A percentile compares a stretch with the other conserved stretches of the same genome.
Evolutionary conservation across 2,888 invertebrate genomes (phyloP).

Genomic region (Pediacus dermestoides): DNA sequence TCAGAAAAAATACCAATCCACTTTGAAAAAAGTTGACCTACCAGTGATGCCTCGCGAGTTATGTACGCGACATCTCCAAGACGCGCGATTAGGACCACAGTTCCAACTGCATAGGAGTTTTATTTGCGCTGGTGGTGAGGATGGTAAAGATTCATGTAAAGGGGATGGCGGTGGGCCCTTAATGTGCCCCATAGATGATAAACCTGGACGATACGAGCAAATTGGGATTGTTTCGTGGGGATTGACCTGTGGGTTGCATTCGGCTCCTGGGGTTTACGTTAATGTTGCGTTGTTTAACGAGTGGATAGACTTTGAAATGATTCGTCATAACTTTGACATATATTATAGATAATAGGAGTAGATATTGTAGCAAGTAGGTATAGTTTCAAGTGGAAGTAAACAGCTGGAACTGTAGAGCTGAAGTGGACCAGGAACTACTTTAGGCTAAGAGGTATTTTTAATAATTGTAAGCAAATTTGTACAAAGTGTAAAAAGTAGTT

Average conservation of each 20-base stretch:
- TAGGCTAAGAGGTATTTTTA: too few relatives aligned
- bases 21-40: conserved; percentile 66
- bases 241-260: conserved; percentile 67
- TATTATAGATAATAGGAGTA: too few relatives aligned
- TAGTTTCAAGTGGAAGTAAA: too few relatives aligned
- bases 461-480: too few relatives aligned
- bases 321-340: conserved; percentile 15
- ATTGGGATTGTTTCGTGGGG: conserved; percentile 86
- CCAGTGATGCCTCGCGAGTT: conserved; percentile 59
- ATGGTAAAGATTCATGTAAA: conserved; percentile 65
- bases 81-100: conserved; percentile 61
- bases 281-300: conserved; percentile 63
- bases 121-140: conserved; percentile 68
- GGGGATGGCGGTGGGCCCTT: conserved; percentile 55
- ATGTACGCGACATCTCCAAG: conserved; percentile 59
- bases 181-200: conserved; percentile 58
- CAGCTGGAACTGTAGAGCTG: too few relatives aligned
- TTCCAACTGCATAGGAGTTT: conserved; percentile 69
- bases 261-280: conserved; percentile 76
- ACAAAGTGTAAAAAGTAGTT: too few relatives aligned
- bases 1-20: conserved; percentile 60
- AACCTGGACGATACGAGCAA: conserved; percentile 61
- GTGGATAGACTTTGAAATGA: conserved; percentile 72
- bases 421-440: too few relatives aligned
- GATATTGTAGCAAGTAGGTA: too few relatives aligned